phyloP scores from a whole-genome alignment of 2,888 invertebrate species.

The Sarcophaga caerulescens region DNA sequence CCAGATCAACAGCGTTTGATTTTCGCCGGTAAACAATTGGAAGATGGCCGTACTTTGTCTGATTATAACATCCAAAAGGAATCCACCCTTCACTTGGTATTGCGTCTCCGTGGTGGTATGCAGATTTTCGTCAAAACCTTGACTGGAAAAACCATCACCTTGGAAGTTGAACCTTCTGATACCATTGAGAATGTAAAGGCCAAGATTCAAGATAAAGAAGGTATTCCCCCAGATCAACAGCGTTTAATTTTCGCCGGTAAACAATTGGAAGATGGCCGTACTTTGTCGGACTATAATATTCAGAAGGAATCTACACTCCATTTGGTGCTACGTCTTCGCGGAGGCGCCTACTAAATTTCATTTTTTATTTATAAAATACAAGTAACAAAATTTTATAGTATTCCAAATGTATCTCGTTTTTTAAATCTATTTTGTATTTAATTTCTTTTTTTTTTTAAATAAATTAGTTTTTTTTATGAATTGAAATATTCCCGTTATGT shows the following conservation, averaged over 20 bases:
- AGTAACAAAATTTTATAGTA: conserved; percentile 69
- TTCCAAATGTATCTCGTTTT: conserved; percentile 67
- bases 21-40: conserved; percentile 68
- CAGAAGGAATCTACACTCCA: conserved; percentile 65
- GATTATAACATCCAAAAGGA: conserved; percentile 69
- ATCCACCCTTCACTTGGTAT: conserved; percentile 66
- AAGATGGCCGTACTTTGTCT: conserved; percentile 67
- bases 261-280: conserved; percentile 63
- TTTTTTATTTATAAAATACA: conserved; percentile 8
- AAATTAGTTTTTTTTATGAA: conserved; percentile 52
- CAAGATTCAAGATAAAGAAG: conserved; percentile 64
- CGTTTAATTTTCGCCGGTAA: conserved; percentile 65
- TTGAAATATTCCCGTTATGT: conserved; percentile 65
- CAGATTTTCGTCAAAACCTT: conserved; percentile 66
- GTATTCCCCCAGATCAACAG: conserved; percentile 65
- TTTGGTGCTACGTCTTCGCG: conserved; percentile 71
- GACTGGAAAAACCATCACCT: conserved; percentile 63
- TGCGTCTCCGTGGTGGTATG: conserved; percentile 67
- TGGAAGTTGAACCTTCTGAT: conserved; percentile 63
- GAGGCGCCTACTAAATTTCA: conserved; percentile 69
- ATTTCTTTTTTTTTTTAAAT: conserved; percentile 42
- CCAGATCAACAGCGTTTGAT: conserved; percentile 70
- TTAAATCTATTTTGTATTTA: conserved; percentile 67
- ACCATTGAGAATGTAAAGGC: conserved; percentile 65
- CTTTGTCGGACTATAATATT: conserved; percentile 63